Conservation (phyloP, 2,888 invertebrate species). For the Agonopterix arenella region DNA sequence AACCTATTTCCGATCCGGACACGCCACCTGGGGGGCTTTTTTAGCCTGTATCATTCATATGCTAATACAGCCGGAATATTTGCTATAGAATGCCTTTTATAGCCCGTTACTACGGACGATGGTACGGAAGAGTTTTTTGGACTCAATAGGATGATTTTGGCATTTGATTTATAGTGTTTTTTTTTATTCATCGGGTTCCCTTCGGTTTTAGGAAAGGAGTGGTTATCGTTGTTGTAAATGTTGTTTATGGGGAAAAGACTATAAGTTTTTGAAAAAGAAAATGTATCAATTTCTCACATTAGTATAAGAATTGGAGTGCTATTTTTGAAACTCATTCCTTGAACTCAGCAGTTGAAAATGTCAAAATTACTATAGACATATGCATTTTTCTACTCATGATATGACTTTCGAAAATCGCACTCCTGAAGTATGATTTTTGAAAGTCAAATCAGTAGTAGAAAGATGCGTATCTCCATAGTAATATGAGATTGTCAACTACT, state of each 20-base stretch:
- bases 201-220: not conserved
- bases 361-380: no score
- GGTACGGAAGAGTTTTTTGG: conserved; percentile 26
- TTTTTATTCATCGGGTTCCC: conserved; percentile 2
- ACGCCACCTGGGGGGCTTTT: conserved; percentile 58
- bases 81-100: conserved; percentile 25
- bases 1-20: conserved; percentile 55
- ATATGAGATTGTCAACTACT: no score
- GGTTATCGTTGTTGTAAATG: not conserved
- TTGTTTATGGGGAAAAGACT: not conserved
- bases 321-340: no score
- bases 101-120: conserved; percentile 19
- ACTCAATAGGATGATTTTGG: conserved; percentile 18
- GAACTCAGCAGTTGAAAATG: no score
- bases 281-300: no score
- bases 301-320: no score
- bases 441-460: no score
- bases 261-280: no score
- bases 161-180: conserved; percentile 22
- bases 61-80: conserved; percentile 55
- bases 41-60: conserved; percentile 64
- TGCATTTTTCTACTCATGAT: no score
- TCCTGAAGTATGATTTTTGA: no score
- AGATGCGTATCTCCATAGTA: no score
- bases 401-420: no score